Conservation (phyloP, 2,113 vertebrate species). For the Trachemys scripta region DNA sequence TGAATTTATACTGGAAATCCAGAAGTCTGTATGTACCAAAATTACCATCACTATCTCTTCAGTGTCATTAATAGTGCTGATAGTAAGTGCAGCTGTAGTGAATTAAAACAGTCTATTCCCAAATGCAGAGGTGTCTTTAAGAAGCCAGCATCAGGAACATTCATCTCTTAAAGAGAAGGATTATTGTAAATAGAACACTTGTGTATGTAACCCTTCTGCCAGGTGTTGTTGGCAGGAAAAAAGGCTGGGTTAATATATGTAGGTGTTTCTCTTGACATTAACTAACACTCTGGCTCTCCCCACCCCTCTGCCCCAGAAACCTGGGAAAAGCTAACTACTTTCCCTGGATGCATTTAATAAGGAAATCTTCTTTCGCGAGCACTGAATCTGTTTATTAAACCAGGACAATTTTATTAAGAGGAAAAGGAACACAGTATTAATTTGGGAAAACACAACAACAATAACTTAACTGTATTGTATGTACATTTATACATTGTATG, state of each 20-base stretch:
- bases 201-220: neutral
- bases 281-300: neutral
- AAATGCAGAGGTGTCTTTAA: neutral
- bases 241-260: neutral
- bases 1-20: neutral
- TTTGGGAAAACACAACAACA: neutral
- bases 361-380: neutral
- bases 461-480: neutral
- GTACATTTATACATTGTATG: no score
- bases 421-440: neutral
- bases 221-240: neutral
- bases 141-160: neutral
- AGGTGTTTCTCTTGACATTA: neutral
- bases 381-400: neutral
- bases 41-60: neutral
- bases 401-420: neutral
- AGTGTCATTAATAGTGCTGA: neutral
- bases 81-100: neutral
- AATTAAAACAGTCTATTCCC: neutral
- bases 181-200: neutral
- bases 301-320: neutral
- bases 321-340: neutral
- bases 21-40: neutral
- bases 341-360: neutral
- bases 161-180: neutral